These are phyloP conservation scores for Parasteatoda lunata DNA, from an alignment of 2,888 invertebrate genomes.

Conservation along the genomic window DNA sequence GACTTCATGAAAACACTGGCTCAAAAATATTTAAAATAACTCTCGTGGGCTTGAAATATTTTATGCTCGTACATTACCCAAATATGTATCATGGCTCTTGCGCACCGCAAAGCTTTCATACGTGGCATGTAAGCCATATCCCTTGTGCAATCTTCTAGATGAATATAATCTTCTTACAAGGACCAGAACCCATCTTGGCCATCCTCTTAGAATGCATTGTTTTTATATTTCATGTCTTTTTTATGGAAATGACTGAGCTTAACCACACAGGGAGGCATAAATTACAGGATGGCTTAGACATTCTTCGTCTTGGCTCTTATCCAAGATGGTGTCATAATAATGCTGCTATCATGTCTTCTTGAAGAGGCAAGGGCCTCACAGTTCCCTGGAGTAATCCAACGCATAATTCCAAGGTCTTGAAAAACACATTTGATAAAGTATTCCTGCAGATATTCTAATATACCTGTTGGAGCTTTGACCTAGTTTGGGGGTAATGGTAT, in stretches of 20 bases:
- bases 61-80: constrained; percentile 2
- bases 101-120: background rate
- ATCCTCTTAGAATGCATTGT: constrained; percentile 22
- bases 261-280: constrained; percentile 35
- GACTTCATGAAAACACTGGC: too few relatives aligned
- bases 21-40: background rate
- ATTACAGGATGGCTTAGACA: constrained; percentile 26
- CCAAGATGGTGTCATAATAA: constrained; percentile 46
- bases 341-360: constrained; percentile 29
- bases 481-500: constrained; percentile 12
- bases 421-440: constrained; percentile 18
- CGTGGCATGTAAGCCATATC: constrained; percentile 26
- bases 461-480: constrained; percentile 35
- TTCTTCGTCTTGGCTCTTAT: constrained; percentile 15
- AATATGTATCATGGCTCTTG: background rate
- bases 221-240: constrained; percentile 31
- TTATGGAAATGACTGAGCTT: constrained; percentile 34
- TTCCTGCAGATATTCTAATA: constrained; percentile 10
- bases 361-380: constrained; percentile 12
- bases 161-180: constrained; percentile 29
- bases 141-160: constrained; percentile 14
- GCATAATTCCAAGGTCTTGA: constrained; percentile 18
- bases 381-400: constrained; percentile 15
- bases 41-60: background rate
- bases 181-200: background rate